Evolutionary conservation across 2,888 invertebrate species (phyloP), one percentile per base, ranked within the genome.

Genomic region (Autographa pulchrina): DNA sequence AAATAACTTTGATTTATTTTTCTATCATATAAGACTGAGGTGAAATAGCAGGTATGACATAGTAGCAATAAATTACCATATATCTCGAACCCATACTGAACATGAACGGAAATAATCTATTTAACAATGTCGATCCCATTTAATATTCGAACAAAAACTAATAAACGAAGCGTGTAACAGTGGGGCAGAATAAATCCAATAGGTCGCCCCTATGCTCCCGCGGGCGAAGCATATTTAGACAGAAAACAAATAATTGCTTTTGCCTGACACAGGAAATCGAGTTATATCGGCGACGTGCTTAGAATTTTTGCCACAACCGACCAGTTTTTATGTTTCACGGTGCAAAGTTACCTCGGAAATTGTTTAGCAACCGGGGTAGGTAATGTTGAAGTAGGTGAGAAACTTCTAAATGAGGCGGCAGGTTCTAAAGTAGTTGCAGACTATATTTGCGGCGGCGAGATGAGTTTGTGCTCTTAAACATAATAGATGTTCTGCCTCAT

Each of bases 231-330:
- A 86, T 87, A 86, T 88, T 87, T 87, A 86, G 85, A 85, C 83
- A 83, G 81, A 85, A 83, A 83, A 86, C 85, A 89, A 84, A 87
- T 91, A 91, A 91, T 91, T 91, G 90, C 85, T 87, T 90, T 88
- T 78, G 79, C 83, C 82, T 87, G 88, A 85, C 87, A 86, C 73
- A 71, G 80, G 76, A 81, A 90, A 89, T 89, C 80, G 82, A 87
- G 87, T 91, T 91, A 91, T 86, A 80, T 77, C 64, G 68, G 70
- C 78, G 78, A 87, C 90, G 90, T 90, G 90, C 82, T 77, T 69
- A 68, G 85, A 86, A 85, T 88, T 80, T 81, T 81, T 77, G 41
- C 52, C 59, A 59, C 63, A 75, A 65, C n/a, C 54, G 60, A 65
- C 60, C 68, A 59, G 68, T 72, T 85, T 82, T 82, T 74, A 77